Conservation (phyloP, 2,888 invertebrate genomes). For the Phrixothrix hirtus region DNA sequence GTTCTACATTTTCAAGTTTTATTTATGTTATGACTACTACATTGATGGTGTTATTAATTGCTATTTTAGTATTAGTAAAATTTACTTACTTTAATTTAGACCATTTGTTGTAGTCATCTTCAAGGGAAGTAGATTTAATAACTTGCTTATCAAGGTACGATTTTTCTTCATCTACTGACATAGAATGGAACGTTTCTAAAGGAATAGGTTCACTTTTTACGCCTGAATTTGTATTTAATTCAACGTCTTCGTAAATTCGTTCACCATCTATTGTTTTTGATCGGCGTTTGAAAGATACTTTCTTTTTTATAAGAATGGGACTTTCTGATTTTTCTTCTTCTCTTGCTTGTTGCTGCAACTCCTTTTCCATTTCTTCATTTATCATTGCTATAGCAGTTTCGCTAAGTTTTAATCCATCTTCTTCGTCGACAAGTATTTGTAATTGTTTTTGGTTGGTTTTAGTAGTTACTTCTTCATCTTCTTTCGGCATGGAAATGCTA, state of each 20-base stretch:
- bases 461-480: neutral
- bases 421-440: conserved; percentile 48
- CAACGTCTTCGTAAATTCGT: conserved; percentile 39
- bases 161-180: conserved; percentile 48
- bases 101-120: conserved; percentile 53
- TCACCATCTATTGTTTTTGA: conserved; percentile 43
- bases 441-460: conserved; percentile 1
- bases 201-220: neutral
- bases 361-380: conserved; percentile 32
- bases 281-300: conserved; percentile 52
- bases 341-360: conserved; percentile 16
- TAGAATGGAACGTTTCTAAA: conserved; percentile 41
- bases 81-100: conserved; percentile 54
- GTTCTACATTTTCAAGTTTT: conserved; percentile 15
- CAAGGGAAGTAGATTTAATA: conserved; percentile 46
- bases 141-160: conserved; percentile 47
- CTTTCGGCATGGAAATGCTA: too few relatives aligned
- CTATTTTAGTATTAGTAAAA: neutral
- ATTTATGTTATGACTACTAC: neutral
- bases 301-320: conserved; percentile 48
- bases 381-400: conserved; percentile 40
- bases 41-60: neutral
- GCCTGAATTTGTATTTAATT: conserved; percentile 22
- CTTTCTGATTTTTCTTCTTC: conserved; percentile 35
- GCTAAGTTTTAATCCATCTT: conserved; percentile 50